Conservation (phyloP, 2,888 invertebrate genomes). For the Dermolepida albohirtum region DNA sequence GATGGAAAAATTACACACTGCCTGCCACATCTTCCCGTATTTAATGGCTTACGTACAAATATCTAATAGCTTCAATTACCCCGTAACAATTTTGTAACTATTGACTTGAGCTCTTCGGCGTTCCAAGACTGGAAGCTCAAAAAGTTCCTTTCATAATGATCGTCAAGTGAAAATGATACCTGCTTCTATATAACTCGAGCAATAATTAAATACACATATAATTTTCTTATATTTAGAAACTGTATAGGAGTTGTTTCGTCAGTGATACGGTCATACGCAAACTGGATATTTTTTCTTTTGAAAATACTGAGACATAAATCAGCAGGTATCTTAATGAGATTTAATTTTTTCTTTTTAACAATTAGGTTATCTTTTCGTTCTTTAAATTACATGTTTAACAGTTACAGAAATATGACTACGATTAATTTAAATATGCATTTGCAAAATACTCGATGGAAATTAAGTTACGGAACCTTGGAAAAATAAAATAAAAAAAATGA, state of each 20-base stretch:
- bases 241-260: neutral
- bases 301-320: constrained; percentile 28
- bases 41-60: constrained; percentile 26
- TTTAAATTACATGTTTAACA: constrained; percentile 19
- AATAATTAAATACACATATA: constrained; percentile 30
- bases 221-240: constrained; percentile 4
- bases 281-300: constrained; percentile 26
- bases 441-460: constrained; percentile 10
- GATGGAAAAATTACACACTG: constrained; percentile 32
- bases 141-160: constrained; percentile 35
- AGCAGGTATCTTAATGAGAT: constrained; percentile 22
- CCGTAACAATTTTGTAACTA: constrained; percentile 9
- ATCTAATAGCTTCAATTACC: constrained; percentile 33
- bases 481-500: no score
- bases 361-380: constrained; percentile 22
- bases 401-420: neutral
- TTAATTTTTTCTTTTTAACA: constrained; percentile 25
- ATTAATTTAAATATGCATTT: constrained; percentile 4
- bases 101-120: constrained; percentile 11
- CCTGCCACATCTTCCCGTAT: constrained; percentile 10
- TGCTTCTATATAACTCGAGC: constrained; percentile 23
- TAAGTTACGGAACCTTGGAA: neutral
- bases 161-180: constrained; percentile 35
- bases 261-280: constrained; percentile 31
- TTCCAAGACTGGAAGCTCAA: constrained; percentile 34